Conservation (phyloP, 2,797 vertebrate species). For the Takifugu rubripes region DNA sequence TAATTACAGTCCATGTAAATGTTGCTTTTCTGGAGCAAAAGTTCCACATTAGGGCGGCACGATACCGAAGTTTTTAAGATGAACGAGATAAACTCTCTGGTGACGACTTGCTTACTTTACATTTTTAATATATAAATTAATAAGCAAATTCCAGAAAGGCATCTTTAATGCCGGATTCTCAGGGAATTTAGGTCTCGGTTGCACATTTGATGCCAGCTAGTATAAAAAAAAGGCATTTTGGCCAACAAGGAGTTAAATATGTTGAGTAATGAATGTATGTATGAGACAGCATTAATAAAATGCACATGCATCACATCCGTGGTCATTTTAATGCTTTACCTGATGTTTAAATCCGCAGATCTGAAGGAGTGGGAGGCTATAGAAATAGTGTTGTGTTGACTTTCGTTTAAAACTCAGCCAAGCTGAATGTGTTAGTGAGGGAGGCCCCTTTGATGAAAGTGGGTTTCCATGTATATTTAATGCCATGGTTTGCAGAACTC, state of each 20-base stretch:
- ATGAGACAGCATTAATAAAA: constrained; percentile 36
- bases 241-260: constrained; percentile 31
- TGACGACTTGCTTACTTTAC: too few relatives aligned
- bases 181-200: constrained; percentile 24
- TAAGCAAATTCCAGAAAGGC: not conserved
- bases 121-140: too few relatives aligned
- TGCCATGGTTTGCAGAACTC: constrained; percentile 64
- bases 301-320: constrained; percentile 12
- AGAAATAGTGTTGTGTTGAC: constrained; percentile 23
- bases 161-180: constrained; percentile 30
- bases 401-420: constrained; percentile 41
- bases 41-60: too few relatives aligned
- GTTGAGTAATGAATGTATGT: constrained; percentile 32
- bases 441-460: constrained; percentile 68
- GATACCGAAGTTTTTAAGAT: too few relatives aligned
- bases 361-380: constrained; percentile 7
- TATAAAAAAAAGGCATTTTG: constrained; percentile 16
- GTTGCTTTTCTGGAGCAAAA: too few relatives aligned
- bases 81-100: too few relatives aligned
- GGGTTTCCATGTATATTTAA: constrained; percentile 78
- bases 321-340: constrained; percentile 2
- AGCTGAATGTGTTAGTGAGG: constrained; percentile 44
- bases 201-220: constrained; percentile 22
- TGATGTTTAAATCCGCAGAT: too few relatives aligned
- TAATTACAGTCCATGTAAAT: too few relatives aligned